A percentile compares a stretch with the other conserved stretches of the same genome.
These are phyloP conservation scores for Perizoma affinitatum DNA, from an alignment of 2,888 invertebrate species.

Conservation along the genomic window DNA sequence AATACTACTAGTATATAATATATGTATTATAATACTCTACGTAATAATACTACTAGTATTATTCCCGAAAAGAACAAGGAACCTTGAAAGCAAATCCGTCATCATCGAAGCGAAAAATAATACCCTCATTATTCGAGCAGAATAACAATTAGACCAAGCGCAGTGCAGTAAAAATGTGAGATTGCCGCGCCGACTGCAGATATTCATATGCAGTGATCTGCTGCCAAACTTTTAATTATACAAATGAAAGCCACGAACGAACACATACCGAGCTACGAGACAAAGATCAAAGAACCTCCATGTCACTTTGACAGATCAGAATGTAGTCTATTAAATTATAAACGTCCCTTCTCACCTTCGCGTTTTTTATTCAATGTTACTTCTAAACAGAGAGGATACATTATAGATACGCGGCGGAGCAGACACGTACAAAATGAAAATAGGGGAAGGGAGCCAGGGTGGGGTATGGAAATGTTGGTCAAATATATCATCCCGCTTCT, in stretches of 20 bases:
- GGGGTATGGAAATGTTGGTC: slow-evolving; percentile 93
- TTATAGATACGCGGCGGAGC: slow-evolving; percentile 78
- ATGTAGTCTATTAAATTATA: slow-evolving; percentile 72
- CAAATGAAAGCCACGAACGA: slow-evolving; percentile 50
- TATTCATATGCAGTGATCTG: slow-evolving; percentile 47
- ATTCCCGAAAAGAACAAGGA: background rate
- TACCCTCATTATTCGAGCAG: slow-evolving; percentile 49
- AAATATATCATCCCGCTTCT: slow-evolving; percentile 94
- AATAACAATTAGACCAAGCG: slow-evolving; percentile 55
- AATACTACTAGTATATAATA: too few relatives aligned
- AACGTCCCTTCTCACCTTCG: slow-evolving; percentile 69
- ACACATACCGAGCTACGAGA: slow-evolving; percentile 31
- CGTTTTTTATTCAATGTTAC: slow-evolving; percentile 76
- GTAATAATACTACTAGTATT: too few relatives aligned
- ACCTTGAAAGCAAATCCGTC: slow-evolving; percentile 37
- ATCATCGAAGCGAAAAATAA: slow-evolving; percentile 52
- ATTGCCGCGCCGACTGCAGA: slow-evolving; percentile 50
- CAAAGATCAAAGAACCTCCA: slow-evolving; percentile 49
- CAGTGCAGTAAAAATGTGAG: slow-evolving; percentile 60
- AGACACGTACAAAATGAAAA: slow-evolving; percentile 85
- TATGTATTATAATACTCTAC: too few relatives aligned
- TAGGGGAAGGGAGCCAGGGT: slow-evolving; percentile 71
- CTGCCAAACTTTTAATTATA: slow-evolving; percentile 70
- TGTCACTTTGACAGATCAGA: slow-evolving; percentile 65
- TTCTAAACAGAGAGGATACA: slow-evolving; percentile 78